phyloP scores from a whole-genome alignment of 2,113 vertebrate genomes.

The Onychostoma macrolepis region DNA sequence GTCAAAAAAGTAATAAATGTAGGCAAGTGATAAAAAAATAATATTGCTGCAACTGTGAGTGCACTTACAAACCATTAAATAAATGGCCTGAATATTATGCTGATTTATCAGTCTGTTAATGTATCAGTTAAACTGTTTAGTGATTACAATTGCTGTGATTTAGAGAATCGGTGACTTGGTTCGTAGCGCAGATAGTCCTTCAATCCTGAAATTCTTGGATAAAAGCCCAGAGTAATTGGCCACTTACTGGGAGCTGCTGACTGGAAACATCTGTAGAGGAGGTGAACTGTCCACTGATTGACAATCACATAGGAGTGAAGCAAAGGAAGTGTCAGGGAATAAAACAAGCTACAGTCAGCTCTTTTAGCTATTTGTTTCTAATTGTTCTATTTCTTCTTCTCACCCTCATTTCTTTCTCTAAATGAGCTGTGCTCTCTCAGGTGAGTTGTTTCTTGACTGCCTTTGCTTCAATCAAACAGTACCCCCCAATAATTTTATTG shows the following conservation, averaged over 20 bases:
- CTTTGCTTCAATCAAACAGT: too few relatives aligned
- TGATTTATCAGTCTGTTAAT: neutral
- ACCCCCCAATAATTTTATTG: too few relatives aligned
- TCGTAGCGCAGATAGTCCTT: neutral
- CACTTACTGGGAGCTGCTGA: constrained; percentile 4
- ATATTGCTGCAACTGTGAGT: neutral
- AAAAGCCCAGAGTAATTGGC: constrained; percentile 10
- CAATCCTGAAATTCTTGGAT: neutral
- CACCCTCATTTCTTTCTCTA: neutral
- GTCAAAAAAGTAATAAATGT: neutral
- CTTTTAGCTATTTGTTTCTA: constrained; percentile 13
- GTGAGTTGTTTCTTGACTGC: neutral
- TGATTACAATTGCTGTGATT: neutral
- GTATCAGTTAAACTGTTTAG: neutral
- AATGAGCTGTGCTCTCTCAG: neutral
- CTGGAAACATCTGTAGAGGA: constrained; percentile 6
- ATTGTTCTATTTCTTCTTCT: neutral
- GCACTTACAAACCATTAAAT: neutral
- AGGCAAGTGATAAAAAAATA: neutral
- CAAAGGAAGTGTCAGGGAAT: neutral
- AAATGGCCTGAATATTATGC: neutral
- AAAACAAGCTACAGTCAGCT: neutral
- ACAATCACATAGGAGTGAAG: neutral
- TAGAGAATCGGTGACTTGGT: neutral
- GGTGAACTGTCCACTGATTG: neutral